Evolutionary conservation across 2,113 vertebrate genomes (phyloP).

Genomic region (Coregonus clupeaformis): DNA sequence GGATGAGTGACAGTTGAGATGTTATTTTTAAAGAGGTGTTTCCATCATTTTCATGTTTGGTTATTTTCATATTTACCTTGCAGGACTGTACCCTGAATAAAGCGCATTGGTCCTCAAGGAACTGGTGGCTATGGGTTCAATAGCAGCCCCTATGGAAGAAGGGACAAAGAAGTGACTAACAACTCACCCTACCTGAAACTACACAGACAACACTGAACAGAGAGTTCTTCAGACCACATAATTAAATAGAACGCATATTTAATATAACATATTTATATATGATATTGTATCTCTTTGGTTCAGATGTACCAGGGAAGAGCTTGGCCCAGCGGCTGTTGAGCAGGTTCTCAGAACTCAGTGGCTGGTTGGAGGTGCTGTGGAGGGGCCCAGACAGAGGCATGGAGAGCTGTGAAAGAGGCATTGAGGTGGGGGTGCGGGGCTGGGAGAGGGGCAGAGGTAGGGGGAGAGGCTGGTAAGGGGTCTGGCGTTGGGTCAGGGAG

Average conservation of each 20-base stretch:
- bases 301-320: conserved; percentile 78
- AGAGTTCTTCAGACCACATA: too few relatives aligned
- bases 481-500: conserved; percentile 59
- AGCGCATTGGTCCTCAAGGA: conserved; percentile 25
- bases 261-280: too few relatives aligned
- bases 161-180: not conserved
- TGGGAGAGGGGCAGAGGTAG: not conserved
- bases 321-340: conserved; percentile 79
- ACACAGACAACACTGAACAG: not conserved
- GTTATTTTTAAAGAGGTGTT: too few relatives aligned
- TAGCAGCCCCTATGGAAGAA: conserved; percentile 46
- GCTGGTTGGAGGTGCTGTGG: conserved; percentile 8
- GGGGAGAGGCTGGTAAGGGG: conserved; percentile 34
- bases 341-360: conserved; percentile 64
- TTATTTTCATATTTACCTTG: conserved; percentile 49
- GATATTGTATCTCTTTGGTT: too few relatives aligned
- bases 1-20: not conserved
- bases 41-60: too few relatives aligned
- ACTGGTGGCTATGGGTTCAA: conserved; percentile 37
- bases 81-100: conserved; percentile 51
- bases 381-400: not conserved
- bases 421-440: conserved; percentile 3
- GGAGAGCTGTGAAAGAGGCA: not conserved
- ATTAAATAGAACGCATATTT: too few relatives aligned
- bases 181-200: not conserved